A percentile compares a stretch with the other conserved stretches of the same genome.
Conservation (phyloP, 2,888 invertebrate species). For the Leucophenga montana region DNA sequence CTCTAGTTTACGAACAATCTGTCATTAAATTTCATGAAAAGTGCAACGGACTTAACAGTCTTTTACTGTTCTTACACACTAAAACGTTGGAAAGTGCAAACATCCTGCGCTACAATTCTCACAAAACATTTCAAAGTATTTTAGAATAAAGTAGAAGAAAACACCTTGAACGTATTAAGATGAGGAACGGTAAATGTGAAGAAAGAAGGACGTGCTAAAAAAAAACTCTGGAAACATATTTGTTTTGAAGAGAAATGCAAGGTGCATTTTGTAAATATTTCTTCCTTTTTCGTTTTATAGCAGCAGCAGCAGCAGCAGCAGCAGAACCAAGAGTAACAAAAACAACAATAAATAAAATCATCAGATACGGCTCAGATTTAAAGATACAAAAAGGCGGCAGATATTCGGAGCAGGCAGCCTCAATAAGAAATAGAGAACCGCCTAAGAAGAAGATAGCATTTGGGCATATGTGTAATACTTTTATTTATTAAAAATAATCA, state of each 20-base stretch:
- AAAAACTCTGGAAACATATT: not conserved
- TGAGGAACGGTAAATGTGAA: constrained; percentile 3
- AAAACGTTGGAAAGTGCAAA: constrained; percentile 56
- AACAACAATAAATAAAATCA: not conserved
- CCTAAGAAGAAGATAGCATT: too few species aligned
- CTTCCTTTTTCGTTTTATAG: constrained; percentile 1
- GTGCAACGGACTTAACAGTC: not conserved
- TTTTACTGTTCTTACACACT: not conserved
- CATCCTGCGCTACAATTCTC: constrained; percentile 51
- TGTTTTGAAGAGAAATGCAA: constrained; percentile 16
- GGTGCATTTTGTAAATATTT: constrained; percentile 14
- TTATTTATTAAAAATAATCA: too few species aligned
- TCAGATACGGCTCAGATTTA: constrained; percentile 3
- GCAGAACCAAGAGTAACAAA: too few species aligned
- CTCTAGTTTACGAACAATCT: too few species aligned
- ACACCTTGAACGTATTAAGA: not conserved
- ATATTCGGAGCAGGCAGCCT: too few species aligned
- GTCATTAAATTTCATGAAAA: too few species aligned
- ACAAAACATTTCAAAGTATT: not conserved
- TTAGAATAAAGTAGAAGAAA: not conserved
- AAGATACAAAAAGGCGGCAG: constrained; percentile 2
- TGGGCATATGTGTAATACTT: too few species aligned
- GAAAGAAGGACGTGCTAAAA: not conserved
- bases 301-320: too few species aligned
- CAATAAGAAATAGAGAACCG: too few species aligned